These are phyloP conservation scores for Chrysoperla carnea DNA, from an alignment of 1,140 invertebrate species.

Conservation along the genomic window DNA sequence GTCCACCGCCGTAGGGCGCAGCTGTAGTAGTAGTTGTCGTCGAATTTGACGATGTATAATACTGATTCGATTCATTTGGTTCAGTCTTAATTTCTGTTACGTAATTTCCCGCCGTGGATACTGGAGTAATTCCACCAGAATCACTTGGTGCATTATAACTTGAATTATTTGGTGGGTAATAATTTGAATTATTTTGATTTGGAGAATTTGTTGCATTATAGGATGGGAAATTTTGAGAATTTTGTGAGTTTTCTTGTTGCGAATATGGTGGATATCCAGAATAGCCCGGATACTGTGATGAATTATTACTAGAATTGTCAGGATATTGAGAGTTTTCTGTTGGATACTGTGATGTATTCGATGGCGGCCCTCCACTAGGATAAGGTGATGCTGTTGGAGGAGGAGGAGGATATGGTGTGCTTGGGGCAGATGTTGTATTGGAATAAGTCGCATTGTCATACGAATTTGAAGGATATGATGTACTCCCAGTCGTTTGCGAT, in stretches of 20 bases:
- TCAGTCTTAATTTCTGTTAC: neutral
- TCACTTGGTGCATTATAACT: too few species aligned
- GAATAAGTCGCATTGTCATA: slow-evolving; percentile 7
- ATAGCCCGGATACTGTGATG: neutral
- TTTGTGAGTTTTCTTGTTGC: too few species aligned
- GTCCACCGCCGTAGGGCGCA: slow-evolving; percentile 13
- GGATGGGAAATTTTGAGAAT: too few species aligned
- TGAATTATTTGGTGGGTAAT: neutral
- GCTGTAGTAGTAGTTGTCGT: slow-evolving; percentile 7
- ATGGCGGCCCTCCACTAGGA: slow-evolving; percentile 5
- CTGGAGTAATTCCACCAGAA: too few species aligned
- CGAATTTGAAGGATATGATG: slow-evolving; percentile 7
- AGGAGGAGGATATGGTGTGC: slow-evolving; percentile 16
- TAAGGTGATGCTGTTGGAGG: slow-evolving; percentile 11
- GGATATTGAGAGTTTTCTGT: slow-evolving; percentile 13
- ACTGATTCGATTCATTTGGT: slow-evolving; percentile 5
- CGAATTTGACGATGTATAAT: neutral
- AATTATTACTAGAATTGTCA: slow-evolving; percentile 11
- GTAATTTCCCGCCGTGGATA: neutral
- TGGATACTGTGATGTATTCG: slow-evolving; percentile 1
- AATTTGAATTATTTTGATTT: slow-evolving; percentile 1
- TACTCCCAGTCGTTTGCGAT: neutral
- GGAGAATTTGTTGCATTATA: neutral
- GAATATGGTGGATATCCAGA: neutral
- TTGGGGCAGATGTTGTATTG: slow-evolving; percentile 15